phyloP scores from a whole-genome alignment of 2,888 invertebrate genomes.

The Aleiodes leptofemur region DNA sequence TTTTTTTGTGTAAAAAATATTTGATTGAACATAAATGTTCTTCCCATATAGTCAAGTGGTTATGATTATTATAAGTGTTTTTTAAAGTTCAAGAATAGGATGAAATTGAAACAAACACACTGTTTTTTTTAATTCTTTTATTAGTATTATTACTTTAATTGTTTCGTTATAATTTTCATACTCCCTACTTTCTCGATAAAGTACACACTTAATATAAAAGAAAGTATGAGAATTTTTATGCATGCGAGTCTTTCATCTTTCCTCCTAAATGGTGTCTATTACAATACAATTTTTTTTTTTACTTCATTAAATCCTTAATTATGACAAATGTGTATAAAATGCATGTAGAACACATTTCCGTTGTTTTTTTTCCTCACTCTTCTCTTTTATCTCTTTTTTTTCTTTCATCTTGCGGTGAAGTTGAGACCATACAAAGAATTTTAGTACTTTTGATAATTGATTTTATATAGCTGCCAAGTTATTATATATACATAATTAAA shows the following conservation, averaged over 20 bases:
- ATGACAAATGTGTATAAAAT: constrained; percentile 37
- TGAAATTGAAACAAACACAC: constrained; percentile 30
- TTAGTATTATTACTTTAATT: constrained; percentile 40
- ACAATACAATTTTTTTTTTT: constrained; percentile 26
- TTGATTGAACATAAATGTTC: too few species aligned
- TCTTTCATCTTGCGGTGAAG: constrained; percentile 4
- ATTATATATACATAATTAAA: constrained; percentile 32
- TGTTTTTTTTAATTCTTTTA: constrained; percentile 18
- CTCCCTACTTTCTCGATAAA: constrained; percentile 44
- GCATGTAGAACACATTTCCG: constrained; percentile 33
- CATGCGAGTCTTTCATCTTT: constrained; percentile 39
- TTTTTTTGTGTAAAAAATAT: too few species aligned
- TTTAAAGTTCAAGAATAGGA: not conserved
- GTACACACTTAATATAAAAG: constrained; percentile 35
- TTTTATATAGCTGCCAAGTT: constrained; percentile 26
- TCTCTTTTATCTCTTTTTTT: not conserved
- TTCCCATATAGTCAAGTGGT: too few species aligned
- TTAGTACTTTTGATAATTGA: constrained; percentile 15
- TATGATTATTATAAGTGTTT: too few species aligned
- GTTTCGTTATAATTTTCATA: constrained; percentile 35
- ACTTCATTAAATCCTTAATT: constrained; percentile 24
- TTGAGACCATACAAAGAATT: constrained; percentile 18
- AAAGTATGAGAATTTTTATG: constrained; percentile 35
- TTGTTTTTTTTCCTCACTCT: constrained; percentile 3
- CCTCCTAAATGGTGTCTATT: constrained; percentile 36